Conservation (phyloP, 2,113 vertebrate species). For the Colaptes auratus region DNA sequence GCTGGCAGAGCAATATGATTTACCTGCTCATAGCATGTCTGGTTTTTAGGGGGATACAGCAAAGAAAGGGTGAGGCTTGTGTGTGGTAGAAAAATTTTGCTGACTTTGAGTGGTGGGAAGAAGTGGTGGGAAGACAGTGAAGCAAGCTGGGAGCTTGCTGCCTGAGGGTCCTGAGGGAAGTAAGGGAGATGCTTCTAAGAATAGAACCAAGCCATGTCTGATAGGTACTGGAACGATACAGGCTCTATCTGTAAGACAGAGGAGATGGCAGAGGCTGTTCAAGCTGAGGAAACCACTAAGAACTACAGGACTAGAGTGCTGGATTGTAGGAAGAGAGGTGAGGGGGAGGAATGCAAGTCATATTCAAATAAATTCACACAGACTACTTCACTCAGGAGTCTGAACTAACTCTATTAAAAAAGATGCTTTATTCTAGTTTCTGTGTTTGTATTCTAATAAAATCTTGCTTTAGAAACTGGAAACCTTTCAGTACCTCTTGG, state of each 20-base stretch:
- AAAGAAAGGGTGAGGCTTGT: neutral
- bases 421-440: neutral
- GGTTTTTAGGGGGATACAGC: neutral
- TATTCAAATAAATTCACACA: neutral
- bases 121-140: neutral
- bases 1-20: neutral
- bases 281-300: neutral
- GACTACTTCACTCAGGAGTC: neutral
- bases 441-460: neutral
- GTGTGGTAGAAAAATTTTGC: neutral
- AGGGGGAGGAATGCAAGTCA: neutral
- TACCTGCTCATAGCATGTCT: neutral
- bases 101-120: neutral
- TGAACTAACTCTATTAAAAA: neutral
- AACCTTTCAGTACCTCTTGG: neutral
- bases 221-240: neutral
- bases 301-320: neutral
- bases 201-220: neutral
- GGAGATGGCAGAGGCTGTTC: neutral
- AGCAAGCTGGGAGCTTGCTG: neutral
- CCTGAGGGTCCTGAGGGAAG: neutral
- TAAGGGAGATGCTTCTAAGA: neutral
- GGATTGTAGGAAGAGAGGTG: neutral
- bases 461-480: constrained; percentile 2
- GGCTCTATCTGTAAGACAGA: neutral